A percentile compares a stretch with the other conserved stretches of the same genome.
Evolutionary conservation across 2,797 vertebrate species (phyloP).

Genomic region (Chaenodraco wilsoni): DNA sequence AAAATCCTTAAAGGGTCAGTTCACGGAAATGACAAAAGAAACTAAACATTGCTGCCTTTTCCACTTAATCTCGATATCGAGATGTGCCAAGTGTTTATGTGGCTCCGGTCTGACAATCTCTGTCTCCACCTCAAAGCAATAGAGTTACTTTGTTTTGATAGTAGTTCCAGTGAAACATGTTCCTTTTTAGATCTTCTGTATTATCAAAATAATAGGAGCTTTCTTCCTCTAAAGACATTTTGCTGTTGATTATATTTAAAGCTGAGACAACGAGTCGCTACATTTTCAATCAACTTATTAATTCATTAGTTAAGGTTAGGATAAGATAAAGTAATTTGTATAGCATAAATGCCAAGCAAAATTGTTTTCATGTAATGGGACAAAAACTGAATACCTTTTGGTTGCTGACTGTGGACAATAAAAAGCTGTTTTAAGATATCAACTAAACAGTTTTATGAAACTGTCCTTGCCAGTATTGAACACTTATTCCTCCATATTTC

Average conservation of each 20-base stretch:
- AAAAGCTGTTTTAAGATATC: neutral
- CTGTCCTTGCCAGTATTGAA: too few relatives aligned
- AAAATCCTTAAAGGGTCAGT: constrained; percentile 45
- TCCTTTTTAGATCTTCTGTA: neutral
- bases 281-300: neutral
- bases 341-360: neutral
- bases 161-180: neutral
- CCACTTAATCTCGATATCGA: neutral
- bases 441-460: neutral
- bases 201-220: neutral
- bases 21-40: constrained; percentile 24
- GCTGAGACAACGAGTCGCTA: neutral
- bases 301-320: neutral
- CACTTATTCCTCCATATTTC: neutral
- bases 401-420: neutral
- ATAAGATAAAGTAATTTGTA: neutral
- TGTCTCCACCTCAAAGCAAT: neutral
- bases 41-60: neutral
- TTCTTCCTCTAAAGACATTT: neutral
- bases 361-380: neutral
- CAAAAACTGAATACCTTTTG: neutral
- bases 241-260: neutral
- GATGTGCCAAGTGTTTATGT: neutral
- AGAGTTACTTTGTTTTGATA: neutral
- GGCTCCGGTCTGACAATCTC: neutral